Base-by-base conservation (phyloP, 2,888 invertebrate genomes). In the Ceramica pisi region DNA sequence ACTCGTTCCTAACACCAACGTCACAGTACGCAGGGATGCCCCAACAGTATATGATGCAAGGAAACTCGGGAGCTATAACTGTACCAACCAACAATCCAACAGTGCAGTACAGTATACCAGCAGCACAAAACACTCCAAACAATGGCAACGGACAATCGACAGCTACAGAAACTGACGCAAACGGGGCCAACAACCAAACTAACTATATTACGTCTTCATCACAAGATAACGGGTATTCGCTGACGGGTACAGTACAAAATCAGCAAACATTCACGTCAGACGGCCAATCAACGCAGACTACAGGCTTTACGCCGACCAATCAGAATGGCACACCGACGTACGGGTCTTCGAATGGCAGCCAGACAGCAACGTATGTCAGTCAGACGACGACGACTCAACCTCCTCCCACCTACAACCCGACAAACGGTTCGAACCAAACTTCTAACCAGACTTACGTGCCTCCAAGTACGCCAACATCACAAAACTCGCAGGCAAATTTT, bases 191-290 rank as follows among this genome's bases (percentile, higher is more conserved):
- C 44, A 93, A 90, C 66, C 95, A 95, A 82, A 88, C 94, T 0
- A 94, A 93, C 75, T 95, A 94, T 78, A 95, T 95, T n/a, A 92
- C 95, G 0, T 94, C 94, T 0, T 93, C 94, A 2, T 93, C 95
- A 2, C 95, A 95, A 84, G 95, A 95, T 23, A 91, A 88, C 31
- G 88, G 87, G 1, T 95, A 94, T 65, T 71, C 92, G 0, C 83
- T 93, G 50, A 75, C 93, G 0, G 88, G 87, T 2, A 87, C 89
- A 2, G 90, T 89, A 16, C 93, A 91, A 67, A 93, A 87, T 71
- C 92, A 93, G 50, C 93, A 93, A 73, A 91, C 78, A 38, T 94
- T 93, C 64, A 71, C 92, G 0, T 79, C 90, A 0, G 95, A 95
- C 9, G 92, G 90, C 2, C 85, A 90, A 16, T 82, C 90, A 2